phyloP scores from a whole-genome alignment of 2,113 vertebrate species.

The Cnemophilus loriae region DNA sequence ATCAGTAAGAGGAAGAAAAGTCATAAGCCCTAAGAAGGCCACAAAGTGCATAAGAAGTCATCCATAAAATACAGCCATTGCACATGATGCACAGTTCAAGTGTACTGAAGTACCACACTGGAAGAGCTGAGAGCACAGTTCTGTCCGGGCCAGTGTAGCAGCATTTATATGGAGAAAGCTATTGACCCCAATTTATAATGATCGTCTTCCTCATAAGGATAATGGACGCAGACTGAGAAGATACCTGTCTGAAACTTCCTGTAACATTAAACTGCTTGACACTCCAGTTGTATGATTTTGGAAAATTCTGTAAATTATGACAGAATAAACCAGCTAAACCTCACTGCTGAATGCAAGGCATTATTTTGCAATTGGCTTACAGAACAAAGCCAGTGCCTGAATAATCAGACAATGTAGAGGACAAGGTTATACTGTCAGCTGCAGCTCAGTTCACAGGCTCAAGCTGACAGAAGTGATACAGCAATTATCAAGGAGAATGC shows the following conservation, averaged over 20 bases:
- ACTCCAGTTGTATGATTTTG: not conserved
- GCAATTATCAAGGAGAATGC: not conserved
- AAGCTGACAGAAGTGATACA: not conserved
- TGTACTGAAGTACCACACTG: constrained; percentile 29
- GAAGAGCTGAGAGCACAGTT: constrained; percentile 1
- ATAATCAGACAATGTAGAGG: not conserved
- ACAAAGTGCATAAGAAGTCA: constrained; percentile 84
- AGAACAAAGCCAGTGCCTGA: not conserved
- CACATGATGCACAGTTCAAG: constrained; percentile 59
- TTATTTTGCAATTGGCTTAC: not conserved
- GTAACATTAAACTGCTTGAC: not conserved
- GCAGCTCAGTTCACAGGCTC: not conserved
- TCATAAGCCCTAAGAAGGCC: constrained; percentile 75
- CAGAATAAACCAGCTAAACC: not conserved
- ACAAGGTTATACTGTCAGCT: not conserved
- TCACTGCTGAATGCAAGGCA: not conserved
- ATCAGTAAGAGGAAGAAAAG: constrained; percentile 46
- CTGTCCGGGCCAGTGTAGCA: constrained; percentile 39
- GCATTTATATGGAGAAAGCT: constrained; percentile 36
- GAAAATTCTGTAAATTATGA: not conserved
- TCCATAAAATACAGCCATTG: constrained; percentile 75
- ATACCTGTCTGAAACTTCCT: not conserved
- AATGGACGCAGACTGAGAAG: not conserved
- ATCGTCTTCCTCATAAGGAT: not conserved
- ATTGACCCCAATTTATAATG: not conserved